Evolutionary conservation across 2,797 vertebrate genomes (phyloP).

Genomic region (Nyctalus aviator): DNA sequence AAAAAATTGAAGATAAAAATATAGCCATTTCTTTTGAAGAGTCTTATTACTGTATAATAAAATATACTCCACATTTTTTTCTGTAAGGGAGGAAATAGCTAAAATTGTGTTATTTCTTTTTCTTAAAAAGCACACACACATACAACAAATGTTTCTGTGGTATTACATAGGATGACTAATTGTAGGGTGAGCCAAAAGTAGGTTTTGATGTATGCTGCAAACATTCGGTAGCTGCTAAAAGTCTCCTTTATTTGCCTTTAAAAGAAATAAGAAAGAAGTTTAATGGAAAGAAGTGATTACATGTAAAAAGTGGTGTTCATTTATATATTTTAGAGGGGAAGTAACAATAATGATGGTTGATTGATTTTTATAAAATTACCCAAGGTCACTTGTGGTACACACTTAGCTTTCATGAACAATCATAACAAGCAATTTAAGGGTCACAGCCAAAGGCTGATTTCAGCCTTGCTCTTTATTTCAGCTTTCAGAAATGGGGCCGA

Average conservation of each 20-base stretch:
- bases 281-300: conserved; percentile 85
- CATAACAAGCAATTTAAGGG: conserved; percentile 88
- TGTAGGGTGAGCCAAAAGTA: conserved; percentile 86
- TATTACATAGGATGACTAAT: conserved; percentile 84
- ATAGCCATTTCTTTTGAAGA: not conserved
- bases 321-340: conserved; percentile 86
- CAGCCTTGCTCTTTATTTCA: conserved; percentile 82
- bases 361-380: conserved; percentile 89
- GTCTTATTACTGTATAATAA: not conserved
- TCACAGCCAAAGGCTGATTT: conserved; percentile 79
- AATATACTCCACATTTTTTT: conserved; percentile 30
- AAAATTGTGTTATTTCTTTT: conserved; percentile 27
- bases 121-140: conserved; percentile 22
- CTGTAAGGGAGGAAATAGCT: conserved; percentile 42
- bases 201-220: conserved; percentile 86
- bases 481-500: conserved; percentile 84
- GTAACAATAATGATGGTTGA: conserved; percentile 88
- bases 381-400: conserved; percentile 87
- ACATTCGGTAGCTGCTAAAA: conserved; percentile 84
- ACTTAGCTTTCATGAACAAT: conserved; percentile 85
- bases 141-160: conserved; percentile 77
- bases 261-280: conserved; percentile 81
- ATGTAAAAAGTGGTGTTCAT: conserved; percentile 87
- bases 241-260: conserved; percentile 80
- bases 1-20: not conserved